These are phyloP conservation scores for Spilarctia lutea DNA, from an alignment of 2,888 invertebrate genomes.

Conservation along the genomic window DNA sequence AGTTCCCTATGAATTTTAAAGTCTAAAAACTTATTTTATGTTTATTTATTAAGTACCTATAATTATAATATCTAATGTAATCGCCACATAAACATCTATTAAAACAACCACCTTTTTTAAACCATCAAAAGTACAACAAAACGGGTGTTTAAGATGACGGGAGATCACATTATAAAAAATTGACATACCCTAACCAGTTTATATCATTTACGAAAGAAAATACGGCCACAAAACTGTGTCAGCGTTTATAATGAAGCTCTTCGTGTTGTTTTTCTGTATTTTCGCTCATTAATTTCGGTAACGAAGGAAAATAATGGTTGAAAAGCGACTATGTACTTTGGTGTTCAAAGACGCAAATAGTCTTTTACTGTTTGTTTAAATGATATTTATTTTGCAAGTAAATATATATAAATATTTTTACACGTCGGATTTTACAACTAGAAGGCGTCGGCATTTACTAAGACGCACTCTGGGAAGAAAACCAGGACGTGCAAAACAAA, in stretches of 20 bases:
- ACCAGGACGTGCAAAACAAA: no score
- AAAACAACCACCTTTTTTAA: no score
- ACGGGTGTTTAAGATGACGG: neutral
- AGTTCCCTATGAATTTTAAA: no score
- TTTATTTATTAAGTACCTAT: no score
- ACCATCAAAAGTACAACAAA: neutral
- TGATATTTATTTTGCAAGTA: no score
- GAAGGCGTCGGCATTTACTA: no score
- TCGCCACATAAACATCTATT: no score
- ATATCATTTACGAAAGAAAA: neutral
- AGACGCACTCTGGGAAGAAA: no score
- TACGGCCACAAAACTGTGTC: neutral
- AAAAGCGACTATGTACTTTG: neutral
- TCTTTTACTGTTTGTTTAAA: neutral
- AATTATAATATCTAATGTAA: no score
- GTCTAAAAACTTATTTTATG: no score
- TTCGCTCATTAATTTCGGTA: conserved; percentile 15
- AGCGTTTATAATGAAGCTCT: conserved; percentile 7
- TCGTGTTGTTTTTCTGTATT: conserved; percentile 15
- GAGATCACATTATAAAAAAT: neutral
- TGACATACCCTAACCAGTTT: neutral
- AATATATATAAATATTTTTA: no score
- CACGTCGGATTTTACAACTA: no score
- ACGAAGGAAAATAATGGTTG: neutral
- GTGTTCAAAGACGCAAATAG: neutral